Evolutionary conservation across 2,797 vertebrate species (phyloP), one percentile per base, ranked within the genome.

Genomic region (Eptatretus atami): DNA sequence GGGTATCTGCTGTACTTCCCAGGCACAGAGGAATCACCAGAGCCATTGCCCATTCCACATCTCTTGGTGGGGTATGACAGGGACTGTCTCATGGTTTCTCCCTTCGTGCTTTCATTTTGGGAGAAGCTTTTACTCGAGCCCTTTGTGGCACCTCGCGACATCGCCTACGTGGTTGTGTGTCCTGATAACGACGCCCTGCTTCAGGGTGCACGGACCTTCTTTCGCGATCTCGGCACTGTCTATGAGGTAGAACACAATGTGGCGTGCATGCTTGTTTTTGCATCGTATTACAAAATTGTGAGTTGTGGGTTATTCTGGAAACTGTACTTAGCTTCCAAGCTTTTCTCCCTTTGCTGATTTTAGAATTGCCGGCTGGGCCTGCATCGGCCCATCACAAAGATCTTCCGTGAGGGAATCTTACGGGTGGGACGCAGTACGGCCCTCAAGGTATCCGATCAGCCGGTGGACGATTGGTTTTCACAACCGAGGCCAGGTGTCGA

Each of bases 21-120:
- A 96, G 88, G 88, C 73, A 94, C 90, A 1, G 90, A 96, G 73
- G 90, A 95, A 65, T 96, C 90, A 55, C 90, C 88, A 1, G 90
- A 96, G 74, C 90, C 90, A 0, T 70, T 96, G 68, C 82, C 86
- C 1, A 86, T 96, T 67, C 90, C 90, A 0, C 82, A 81, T 1
- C 74, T 96, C 67, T 73, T 93, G n/a, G 79, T 96, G 53, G 86
- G 88, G 65, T 92, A 83, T 13, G 87, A 96, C 78, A 92, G 84
- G 52, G 88, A 96, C 71, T 90, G 87, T 73, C 74, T 96, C 76
- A 85, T 86, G 6, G 75, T 95, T 74, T 95, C 90, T 1, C 90
- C 90, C 0, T 76, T 95, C 75, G 83, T 86, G 55, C 73, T 96
- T 73, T 85, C 90, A 0, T 95, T 96, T 71, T 96, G 90, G 90